Conservation (phyloP, 2,113 vertebrate genomes). For the Sphaerodactylus townsendi region DNA sequence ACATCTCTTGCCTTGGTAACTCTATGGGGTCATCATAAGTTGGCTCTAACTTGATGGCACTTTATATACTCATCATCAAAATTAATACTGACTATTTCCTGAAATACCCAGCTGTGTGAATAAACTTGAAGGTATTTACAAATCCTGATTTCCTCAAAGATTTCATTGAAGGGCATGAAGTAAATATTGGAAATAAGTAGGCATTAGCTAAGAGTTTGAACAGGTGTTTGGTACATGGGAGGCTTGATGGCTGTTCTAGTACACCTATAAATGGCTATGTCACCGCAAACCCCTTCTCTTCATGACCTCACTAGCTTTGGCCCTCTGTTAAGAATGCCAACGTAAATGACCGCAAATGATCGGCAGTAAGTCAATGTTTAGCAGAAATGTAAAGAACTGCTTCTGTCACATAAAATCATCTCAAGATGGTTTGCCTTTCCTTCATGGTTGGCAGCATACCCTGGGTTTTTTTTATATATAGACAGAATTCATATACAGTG, state of each 20-base stretch:
- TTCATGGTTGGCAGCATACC: not conserved
- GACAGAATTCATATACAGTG: not conserved
- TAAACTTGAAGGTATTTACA: slow-evolving; percentile 32
- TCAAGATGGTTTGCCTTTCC: slow-evolving; percentile 10
- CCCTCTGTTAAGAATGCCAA: slow-evolving; percentile 28
- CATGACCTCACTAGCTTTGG: slow-evolving; percentile 31
- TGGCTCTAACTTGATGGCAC: too few species aligned
- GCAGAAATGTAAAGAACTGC: slow-evolving; percentile 29
- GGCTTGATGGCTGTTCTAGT: slow-evolving; percentile 29
- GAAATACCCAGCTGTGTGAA: slow-evolving; percentile 27
- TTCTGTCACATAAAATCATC: slow-evolving; percentile 15
- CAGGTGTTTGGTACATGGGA: slow-evolving; percentile 66
- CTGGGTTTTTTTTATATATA: not conserved
- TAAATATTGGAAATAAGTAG: slow-evolving; percentile 68
- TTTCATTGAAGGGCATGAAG: slow-evolving; percentile 56
- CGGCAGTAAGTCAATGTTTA: slow-evolving; percentile 33
- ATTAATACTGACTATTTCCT: slow-evolving; percentile 5
- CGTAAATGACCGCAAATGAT: slow-evolving; percentile 41
- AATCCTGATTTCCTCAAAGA: slow-evolving; percentile 25
- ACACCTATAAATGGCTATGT: slow-evolving; percentile 35
- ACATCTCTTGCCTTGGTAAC: too few species aligned
- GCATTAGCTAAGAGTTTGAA: slow-evolving; percentile 70
- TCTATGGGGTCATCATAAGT: too few species aligned
- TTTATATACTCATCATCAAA: not conserved
- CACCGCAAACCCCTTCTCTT: slow-evolving; percentile 51